These are phyloP conservation scores for Euborellia annulipes DNA, from an alignment of 1,140 invertebrate species.

Conservation along the genomic window DNA sequence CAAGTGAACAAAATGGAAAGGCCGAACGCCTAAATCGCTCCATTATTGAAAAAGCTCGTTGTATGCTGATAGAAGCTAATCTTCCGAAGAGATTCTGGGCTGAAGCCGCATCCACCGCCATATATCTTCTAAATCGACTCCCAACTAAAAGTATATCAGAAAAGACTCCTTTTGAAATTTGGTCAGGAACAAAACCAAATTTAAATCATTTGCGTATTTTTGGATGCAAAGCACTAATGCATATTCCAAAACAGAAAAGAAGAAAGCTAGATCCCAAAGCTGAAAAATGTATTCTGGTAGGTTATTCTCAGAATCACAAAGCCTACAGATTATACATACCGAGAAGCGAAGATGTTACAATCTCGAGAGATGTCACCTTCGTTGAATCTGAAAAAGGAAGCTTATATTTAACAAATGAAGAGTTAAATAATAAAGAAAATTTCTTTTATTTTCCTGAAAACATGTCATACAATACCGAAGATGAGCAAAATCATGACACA, in stretches of 20 bases:
- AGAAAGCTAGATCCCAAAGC: conserved; percentile 17
- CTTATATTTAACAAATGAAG: not conserved
- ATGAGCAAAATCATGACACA: no score
- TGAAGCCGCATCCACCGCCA: conserved; percentile 21
- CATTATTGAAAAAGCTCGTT: conserved; percentile 16
- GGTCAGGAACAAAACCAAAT: conserved; percentile 15
- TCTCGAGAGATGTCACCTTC: conserved; percentile 2
- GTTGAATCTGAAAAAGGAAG: not conserved
- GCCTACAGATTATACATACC: conserved; percentile 13
- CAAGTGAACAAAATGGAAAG: conserved; percentile 21
- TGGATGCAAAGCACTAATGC: conserved; percentile 16
- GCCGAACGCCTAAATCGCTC: conserved; percentile 21
- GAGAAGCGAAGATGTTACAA: not conserved
- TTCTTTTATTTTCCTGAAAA: not conserved
- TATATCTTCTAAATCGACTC: conserved; percentile 22
- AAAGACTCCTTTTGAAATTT: conserved; percentile 17
- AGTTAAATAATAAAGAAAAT: not conserved
- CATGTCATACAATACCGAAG: not conserved
- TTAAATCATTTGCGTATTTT: conserved; percentile 18
- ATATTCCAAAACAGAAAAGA: conserved; percentile 17
- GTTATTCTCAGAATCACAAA: conserved; percentile 12
- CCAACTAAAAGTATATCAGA: conserved; percentile 15
- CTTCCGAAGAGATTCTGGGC: conserved; percentile 21
- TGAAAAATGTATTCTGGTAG: conserved; percentile 15
- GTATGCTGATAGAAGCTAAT: conserved; percentile 16